Percentiles rank a stretch among this genome's conserved stretches.
Conservation (phyloP, 2,113 vertebrate genomes). For the Thalassoma bifasciatum region DNA sequence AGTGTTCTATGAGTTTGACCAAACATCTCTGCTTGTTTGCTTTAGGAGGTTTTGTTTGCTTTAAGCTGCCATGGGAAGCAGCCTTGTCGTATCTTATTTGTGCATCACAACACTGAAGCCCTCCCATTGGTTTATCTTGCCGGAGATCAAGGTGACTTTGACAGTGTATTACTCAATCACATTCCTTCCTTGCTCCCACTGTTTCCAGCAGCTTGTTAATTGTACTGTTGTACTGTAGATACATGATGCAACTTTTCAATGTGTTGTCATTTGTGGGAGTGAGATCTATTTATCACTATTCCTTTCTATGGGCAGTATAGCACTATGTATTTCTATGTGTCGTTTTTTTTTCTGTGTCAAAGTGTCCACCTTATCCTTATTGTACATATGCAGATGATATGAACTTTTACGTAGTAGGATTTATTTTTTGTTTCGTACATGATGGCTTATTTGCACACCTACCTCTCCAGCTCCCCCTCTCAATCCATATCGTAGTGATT, state of each 20-base stretch:
- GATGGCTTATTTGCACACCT: conserved; percentile 85
- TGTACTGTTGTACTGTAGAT: conserved; percentile 58
- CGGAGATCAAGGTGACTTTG: conserved; percentile 79
- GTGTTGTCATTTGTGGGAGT: conserved; percentile 69
- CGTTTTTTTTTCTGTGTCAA: conserved; percentile 73
- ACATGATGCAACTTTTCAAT: conserved; percentile 57
- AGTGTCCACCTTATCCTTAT: conserved; percentile 74
- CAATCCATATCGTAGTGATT: conserved; percentile 63
- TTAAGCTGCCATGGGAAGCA: conserved; percentile 57
- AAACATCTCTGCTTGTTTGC: conserved; percentile 63
- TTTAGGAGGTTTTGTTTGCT: conserved; percentile 72
- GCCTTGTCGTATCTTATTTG: conserved; percentile 50
- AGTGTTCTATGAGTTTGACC: conserved; percentile 44
- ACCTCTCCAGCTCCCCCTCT: conserved; percentile 68
- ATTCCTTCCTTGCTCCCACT: conserved; percentile 71
- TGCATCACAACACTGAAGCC: conserved; percentile 59
- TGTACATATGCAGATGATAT: conserved; percentile 80
- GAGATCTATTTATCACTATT: conserved; percentile 78
- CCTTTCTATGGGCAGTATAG: conserved; percentile 64
- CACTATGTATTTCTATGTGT: conserved; percentile 74
- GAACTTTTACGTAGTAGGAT: conserved; percentile 65
- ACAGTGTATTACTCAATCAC: conserved; percentile 72
- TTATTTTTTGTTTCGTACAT: conserved; percentile 72
- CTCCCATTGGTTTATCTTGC: conserved; percentile 71
- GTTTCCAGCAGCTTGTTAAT: conserved; percentile 50